These are phyloP conservation scores for Lethrus apterus DNA, from an alignment of 1,140 invertebrate species.

Conservation along the genomic window DNA sequence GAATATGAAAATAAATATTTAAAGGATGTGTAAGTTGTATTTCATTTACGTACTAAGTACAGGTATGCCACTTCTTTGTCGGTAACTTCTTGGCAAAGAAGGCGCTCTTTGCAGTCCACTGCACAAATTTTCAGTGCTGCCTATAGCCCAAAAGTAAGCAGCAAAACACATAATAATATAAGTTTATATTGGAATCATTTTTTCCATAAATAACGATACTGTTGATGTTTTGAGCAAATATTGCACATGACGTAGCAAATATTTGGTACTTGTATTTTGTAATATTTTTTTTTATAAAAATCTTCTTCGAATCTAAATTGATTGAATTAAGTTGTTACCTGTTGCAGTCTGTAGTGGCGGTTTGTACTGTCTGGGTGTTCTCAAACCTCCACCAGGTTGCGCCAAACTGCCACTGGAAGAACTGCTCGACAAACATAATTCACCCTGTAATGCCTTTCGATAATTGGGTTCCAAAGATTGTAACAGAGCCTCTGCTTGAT, in stretches of 20 bases:
- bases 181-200: constrained; percentile 4
- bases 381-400: constrained; percentile 22
- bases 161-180: constrained; percentile 17
- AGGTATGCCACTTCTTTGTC: constrained; percentile 52
- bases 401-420: constrained; percentile 48
- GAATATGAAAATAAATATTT: background rate
- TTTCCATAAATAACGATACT: background rate
- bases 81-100: constrained; percentile 51
- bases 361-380: constrained; percentile 26
- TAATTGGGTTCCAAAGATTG: constrained; percentile 76
- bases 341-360: constrained; percentile 24
- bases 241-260: no score
- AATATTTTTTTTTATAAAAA: no score
- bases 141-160: constrained; percentile 30
- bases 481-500: constrained; percentile 79
- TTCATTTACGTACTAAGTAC: constrained; percentile 39
- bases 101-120: constrained; percentile 49
- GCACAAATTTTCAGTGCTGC: constrained; percentile 53
- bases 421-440: constrained; percentile 43
- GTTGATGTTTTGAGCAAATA: no score
- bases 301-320: no score
- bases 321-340: constrained; percentile 26
- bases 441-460: constrained; percentile 71
- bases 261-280: no score
- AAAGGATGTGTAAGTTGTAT: no score